phyloP scores from a whole-genome alignment of 2,888 invertebrate genomes.

The Euspilapteryx auroguttella region DNA sequence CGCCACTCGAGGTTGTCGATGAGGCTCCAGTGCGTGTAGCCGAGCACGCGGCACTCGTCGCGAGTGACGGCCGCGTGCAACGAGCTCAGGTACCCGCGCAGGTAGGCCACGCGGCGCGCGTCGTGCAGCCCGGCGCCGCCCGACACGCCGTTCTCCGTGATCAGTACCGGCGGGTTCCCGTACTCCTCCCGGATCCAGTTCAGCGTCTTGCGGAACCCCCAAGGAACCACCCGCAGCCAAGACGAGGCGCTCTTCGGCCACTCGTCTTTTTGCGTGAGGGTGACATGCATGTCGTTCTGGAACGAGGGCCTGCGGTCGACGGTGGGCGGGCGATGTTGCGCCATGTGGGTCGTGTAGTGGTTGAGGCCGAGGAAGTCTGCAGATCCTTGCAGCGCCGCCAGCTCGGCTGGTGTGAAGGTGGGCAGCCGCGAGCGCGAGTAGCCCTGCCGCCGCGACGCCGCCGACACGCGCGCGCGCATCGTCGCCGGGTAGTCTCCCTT shows the following conservation, averaged over 20 bases:
- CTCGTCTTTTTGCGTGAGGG: slow-evolving; percentile 27
- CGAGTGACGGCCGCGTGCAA: slow-evolving; percentile 44
- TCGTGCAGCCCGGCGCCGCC: slow-evolving; percentile 40
- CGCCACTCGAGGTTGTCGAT: slow-evolving; percentile 85
- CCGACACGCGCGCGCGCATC: slow-evolving; percentile 62
- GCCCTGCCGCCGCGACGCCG: slow-evolving; percentile 60
- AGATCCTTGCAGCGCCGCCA: slow-evolving; percentile 59
- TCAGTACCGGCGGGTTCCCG: slow-evolving; percentile 54
- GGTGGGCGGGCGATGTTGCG: slow-evolving; percentile 20
- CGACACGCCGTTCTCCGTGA: slow-evolving; percentile 67
- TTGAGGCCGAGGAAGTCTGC: slow-evolving; percentile 77
- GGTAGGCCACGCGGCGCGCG: slow-evolving; percentile 49
- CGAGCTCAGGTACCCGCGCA: slow-evolving; percentile 44
- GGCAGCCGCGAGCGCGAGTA: slow-evolving; percentile 65
- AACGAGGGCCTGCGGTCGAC: slow-evolving; percentile 23
- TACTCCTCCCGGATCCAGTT: slow-evolving; percentile 65
- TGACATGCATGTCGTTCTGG: slow-evolving; percentile 33
- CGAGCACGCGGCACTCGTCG: slow-evolving; percentile 62
- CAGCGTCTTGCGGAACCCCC: slow-evolving; percentile 65
- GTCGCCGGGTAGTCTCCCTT: slow-evolving; percentile 67
- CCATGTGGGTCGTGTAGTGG: slow-evolving; percentile 66
- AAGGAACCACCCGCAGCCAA: slow-evolving; percentile 66
- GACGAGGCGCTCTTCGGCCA: slow-evolving; percentile 51
- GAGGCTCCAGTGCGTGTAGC: slow-evolving; percentile 77
- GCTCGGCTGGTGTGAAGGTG: slow-evolving; percentile 60